Conservation (phyloP, 2,888 invertebrate genomes). For the Patella pellucida region DNA sequence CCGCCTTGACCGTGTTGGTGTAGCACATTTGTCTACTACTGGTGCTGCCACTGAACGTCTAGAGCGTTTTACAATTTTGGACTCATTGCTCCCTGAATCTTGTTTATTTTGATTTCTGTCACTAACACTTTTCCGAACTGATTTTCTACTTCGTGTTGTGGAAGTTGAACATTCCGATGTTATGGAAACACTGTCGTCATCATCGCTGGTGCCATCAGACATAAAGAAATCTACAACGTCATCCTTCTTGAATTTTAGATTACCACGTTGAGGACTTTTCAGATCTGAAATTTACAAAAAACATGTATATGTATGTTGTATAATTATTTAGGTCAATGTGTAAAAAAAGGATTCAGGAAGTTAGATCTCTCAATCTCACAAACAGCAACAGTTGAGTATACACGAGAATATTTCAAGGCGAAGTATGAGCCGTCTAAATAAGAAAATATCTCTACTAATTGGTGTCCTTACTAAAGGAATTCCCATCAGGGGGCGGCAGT, state of each 20-base stretch:
- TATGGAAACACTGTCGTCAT: constrained; percentile 30
- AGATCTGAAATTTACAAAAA: constrained; percentile 24
- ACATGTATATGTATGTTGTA: background rate
- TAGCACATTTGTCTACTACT: background rate
- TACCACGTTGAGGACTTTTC: constrained; percentile 24
- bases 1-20: background rate
- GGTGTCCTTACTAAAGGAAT: no score
- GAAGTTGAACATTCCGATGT: constrained; percentile 33
- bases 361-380: no score
- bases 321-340: no score
- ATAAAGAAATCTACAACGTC: constrained; percentile 47
- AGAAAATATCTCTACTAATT: no score
- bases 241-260: constrained; percentile 38
- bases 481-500: no score
- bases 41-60: constrained; percentile 1
- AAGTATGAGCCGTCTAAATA: no score
- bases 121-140: constrained; percentile 13
- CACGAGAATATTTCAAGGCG: no score
- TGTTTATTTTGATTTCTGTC: background rate
- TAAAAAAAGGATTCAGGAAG: no score
- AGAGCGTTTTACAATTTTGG: background rate
- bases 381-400: no score
- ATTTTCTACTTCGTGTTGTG: constrained; percentile 7
- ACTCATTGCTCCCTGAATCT: background rate
- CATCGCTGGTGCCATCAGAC: constrained; percentile 39